Conservation (phyloP, 1,140 invertebrate species). For the Eriosoma lanigerum region DNA sequence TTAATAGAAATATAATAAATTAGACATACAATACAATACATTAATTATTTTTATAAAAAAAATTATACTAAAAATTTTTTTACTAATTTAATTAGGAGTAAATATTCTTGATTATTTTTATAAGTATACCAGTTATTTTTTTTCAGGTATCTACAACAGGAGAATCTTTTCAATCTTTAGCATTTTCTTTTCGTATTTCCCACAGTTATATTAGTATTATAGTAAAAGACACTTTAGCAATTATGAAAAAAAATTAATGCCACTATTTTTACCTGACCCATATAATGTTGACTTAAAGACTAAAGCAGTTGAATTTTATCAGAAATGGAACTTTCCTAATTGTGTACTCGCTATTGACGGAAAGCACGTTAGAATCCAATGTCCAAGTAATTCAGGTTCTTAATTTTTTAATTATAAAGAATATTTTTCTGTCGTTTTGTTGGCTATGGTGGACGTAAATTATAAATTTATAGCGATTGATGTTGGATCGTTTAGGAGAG, state of each 20-base stretch:
- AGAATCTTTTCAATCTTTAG: background rate
- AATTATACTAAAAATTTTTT: background rate
- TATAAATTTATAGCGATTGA: slow-evolving; percentile 60
- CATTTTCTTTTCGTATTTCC: slow-evolving; percentile 1
- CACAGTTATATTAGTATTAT: background rate
- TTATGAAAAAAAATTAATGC: slow-evolving; percentile 12
- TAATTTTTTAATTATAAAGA: slow-evolving; percentile 58
- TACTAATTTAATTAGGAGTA: background rate
- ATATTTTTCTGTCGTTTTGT: slow-evolving; percentile 56
- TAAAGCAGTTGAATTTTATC: slow-evolving; percentile 54
- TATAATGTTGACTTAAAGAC: slow-evolving; percentile 52
- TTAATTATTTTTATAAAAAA: slow-evolving; percentile 1
- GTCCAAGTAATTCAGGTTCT: slow-evolving; percentile 57
- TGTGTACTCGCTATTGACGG: slow-evolving; percentile 58
- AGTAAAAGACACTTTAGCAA: background rate
- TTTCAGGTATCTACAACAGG: background rate
- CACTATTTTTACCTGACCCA: background rate
- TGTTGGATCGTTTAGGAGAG: slow-evolving; percentile 59
- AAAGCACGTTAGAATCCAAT: slow-evolving; percentile 58
- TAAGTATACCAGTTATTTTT: slow-evolving; percentile 1
- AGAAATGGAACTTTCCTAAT: slow-evolving; percentile 56
- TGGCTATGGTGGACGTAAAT: slow-evolving; percentile 60
- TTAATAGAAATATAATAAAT: background rate
- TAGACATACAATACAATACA: background rate
- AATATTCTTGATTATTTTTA: background rate